phyloP scores from a whole-genome alignment of 2,888 invertebrate species.

The Microctonus aethiopoides region DNA sequence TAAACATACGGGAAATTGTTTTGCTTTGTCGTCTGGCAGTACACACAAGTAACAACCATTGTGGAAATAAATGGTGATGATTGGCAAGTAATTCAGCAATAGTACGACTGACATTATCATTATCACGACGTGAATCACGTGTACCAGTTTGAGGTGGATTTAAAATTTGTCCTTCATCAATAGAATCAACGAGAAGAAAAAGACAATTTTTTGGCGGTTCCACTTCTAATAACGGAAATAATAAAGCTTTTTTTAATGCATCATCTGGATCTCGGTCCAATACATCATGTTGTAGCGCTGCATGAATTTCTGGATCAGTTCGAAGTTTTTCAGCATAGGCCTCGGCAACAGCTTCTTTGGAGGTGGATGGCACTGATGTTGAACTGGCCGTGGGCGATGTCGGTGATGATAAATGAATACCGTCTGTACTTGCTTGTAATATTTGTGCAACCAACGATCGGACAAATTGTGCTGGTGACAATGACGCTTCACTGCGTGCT shows the following conservation, averaged over 20 bases:
- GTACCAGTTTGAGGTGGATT: constrained; percentile 62
- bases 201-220: constrained; percentile 87
- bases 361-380: constrained; percentile 70
- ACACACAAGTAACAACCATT: constrained; percentile 91
- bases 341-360: constrained; percentile 77
- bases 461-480: constrained; percentile 88
- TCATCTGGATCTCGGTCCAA: constrained; percentile 91
- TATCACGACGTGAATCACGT: constrained; percentile 67
- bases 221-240: constrained; percentile 88
- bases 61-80: constrained; percentile 91
- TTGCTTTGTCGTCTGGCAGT: constrained; percentile 89
- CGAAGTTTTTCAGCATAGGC: constrained; percentile 84
- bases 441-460: constrained; percentile 87
- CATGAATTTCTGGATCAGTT: constrained; percentile 83
- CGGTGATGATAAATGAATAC: constrained; percentile 55
- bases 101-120: constrained; percentile 69
- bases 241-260: constrained; percentile 87
- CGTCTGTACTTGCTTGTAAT: constrained; percentile 70
- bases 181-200: constrained; percentile 90
- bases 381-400: constrained; percentile 62
- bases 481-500: constrained; percentile 85
- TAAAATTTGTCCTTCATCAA: constrained; percentile 78
- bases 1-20: constrained; percentile 80
- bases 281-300: constrained; percentile 82
- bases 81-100: constrained; percentile 87